Evolutionary conservation across 53 echinoderm and acorn worm genomes (phyloP), one percentile per base, ranked within the genome.

Genomic region (Mesocentrotus franciscanus): DNA sequence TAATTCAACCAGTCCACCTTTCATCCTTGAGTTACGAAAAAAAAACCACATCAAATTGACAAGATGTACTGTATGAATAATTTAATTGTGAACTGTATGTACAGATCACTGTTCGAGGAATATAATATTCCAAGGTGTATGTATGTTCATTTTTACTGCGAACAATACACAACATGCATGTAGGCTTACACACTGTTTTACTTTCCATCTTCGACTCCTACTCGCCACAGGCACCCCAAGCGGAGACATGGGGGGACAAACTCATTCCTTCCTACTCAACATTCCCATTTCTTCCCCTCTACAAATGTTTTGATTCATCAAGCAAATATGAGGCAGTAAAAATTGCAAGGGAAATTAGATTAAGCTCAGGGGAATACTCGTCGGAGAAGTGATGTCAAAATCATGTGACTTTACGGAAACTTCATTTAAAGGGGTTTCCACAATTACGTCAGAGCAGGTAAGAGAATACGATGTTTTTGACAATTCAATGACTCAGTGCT

Each of bases 311-410:
- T 56, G 27, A 87, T 87, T 87, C 87, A 57, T 57, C 58, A 24
- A 11, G 57, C 87, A 87, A n/a, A 58, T 57, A 58, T 87, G 26
- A 57, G 87, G n/a, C 56, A 27, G 87, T 13, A 58, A 57, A 15
- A 58, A 87, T 57, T 11, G 58, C 87, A 87, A 87, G 58, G 58
- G 58, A 87, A 58, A 87, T 57, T 58, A 87, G 56, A 87, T 87
- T 87, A 87, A 0, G 24, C 49, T 59, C 58, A n/a, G 59, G 58
- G 87, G 87, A 58, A 57, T 20, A 4, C 29, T n/a, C 12, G 17
- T 35, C 87, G 8, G 87, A 87, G 87, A 87, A 58, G 27, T 57
- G 87, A 58, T 57, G 58, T 87, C 87, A 87, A 24, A 27, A 87
- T 87, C 87, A 87, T 11, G 20, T 57, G 87, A 27, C 87, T 10